Evolutionary conservation across 2,888 invertebrate species (phyloP).

Genomic region (Melanostoma scalare): DNA sequence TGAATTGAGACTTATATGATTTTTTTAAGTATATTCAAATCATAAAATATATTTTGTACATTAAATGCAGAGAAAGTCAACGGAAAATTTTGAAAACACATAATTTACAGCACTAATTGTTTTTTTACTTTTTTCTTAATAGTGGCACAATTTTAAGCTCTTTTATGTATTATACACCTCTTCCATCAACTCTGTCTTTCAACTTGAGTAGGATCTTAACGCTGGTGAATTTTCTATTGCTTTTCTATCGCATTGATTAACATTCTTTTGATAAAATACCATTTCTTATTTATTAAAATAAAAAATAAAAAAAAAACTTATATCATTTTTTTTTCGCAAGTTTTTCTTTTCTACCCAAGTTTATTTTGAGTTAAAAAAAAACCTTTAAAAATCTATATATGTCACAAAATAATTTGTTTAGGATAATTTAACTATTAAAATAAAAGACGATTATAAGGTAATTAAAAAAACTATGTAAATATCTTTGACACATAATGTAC

Average conservation of each 20-base stretch:
- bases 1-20: no score
- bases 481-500: slow-evolving; percentile 50
- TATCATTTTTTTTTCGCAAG: slow-evolving; percentile 43
- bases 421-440: slow-evolving; percentile 45
- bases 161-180: slow-evolving; percentile 53
- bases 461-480: slow-evolving; percentile 50
- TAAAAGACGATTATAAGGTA: slow-evolving; percentile 60
- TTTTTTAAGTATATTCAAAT: no score
- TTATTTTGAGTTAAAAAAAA: background rate
- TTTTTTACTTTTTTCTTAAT: background rate
- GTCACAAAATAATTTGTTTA: slow-evolving; percentile 58
- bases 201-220: background rate
- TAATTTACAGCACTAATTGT: slow-evolving; percentile 55
- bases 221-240: slow-evolving; percentile 24
- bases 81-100: slow-evolving; percentile 3
- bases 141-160: slow-evolving; percentile 7
- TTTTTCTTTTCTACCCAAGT: slow-evolving; percentile 19
- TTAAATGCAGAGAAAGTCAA: no score
- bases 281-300: slow-evolving; percentile 4
- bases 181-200: slow-evolving; percentile 13
- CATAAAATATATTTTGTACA: no score
- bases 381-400: slow-evolving; percentile 24
- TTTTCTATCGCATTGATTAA: slow-evolving; percentile 47
- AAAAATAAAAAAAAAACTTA: background rate
- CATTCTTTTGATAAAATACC: slow-evolving; percentile 8